These are phyloP conservation scores for Mormyrops attenuatus DNA, from an alignment of 2,797 vertebrate genomes.

Conservation along the genomic window DNA sequence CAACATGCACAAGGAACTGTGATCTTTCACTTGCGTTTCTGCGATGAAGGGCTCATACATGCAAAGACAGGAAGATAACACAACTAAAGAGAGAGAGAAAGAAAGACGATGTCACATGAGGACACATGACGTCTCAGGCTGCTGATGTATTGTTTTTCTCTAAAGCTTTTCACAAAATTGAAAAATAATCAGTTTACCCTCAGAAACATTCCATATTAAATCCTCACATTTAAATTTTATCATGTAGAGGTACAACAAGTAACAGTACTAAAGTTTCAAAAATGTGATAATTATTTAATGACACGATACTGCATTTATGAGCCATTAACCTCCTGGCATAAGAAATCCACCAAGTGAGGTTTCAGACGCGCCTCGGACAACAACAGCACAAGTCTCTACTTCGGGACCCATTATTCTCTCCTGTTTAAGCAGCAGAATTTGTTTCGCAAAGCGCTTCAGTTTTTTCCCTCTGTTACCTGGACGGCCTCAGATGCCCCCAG, in stretches of 20 bases:
- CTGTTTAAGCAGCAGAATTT: neutral
- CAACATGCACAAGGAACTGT: neutral
- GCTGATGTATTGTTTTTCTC: neutral
- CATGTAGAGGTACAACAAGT: neutral
- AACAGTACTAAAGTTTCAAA: neutral
- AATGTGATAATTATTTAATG: neutral
- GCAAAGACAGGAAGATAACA: neutral
- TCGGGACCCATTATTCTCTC: neutral
- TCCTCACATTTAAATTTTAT: neutral
- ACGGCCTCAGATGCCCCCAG: neutral
- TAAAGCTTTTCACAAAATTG: neutral
- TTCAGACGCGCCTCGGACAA: neutral
- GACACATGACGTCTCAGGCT: neutral
- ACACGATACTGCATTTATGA: neutral
- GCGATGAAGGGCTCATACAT: neutral
- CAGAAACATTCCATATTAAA: neutral
- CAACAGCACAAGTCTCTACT: neutral
- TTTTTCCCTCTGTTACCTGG: neutral
- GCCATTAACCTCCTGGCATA: neutral
- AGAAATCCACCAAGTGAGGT: neutral
- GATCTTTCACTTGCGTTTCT: neutral
- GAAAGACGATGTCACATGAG: neutral
- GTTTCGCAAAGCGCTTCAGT: neutral
- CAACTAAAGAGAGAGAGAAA: neutral
- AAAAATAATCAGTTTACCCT: neutral